Evolutionary conservation across 2,888 invertebrate genomes (phyloP).

Genomic region (Melipona bicolor): DNA sequence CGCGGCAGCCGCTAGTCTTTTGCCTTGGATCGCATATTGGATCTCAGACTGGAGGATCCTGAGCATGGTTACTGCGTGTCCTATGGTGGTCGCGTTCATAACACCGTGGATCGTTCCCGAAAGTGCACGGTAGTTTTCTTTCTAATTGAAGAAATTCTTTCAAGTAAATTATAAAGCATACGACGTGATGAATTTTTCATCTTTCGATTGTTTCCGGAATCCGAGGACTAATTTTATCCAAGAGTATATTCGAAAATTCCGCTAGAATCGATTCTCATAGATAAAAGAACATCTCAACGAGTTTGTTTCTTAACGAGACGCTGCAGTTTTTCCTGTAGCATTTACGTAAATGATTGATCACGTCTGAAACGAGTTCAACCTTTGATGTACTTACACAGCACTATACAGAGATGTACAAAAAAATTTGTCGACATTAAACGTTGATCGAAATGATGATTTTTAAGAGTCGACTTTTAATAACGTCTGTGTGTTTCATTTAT

Average conservation of each 20-base stretch:
- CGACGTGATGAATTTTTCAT: not conserved
- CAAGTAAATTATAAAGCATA: not conserved
- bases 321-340: not conserved
- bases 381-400: not conserved
- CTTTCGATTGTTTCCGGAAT: not conserved
- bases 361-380: not conserved
- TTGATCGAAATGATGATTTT: not conserved
- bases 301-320: not conserved
- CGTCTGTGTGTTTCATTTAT: not conserved
- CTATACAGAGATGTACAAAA: not conserved
- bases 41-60: slow-evolving; percentile 92
- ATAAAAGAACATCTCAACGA: not conserved
- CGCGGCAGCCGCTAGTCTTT: slow-evolving; percentile 90
- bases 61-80: slow-evolving; percentile 91
- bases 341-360: not conserved
- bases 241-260: not conserved
- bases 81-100: slow-evolving; percentile 89
- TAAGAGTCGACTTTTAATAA: too few species aligned
- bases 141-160: not conserved
- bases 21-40: slow-evolving; percentile 94
- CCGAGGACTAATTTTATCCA: not conserved
- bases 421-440: not conserved
- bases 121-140: slow-evolving; percentile 87
- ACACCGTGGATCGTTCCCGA: slow-evolving; percentile 93
- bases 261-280: not conserved